These are phyloP conservation scores for Beris morrisii DNA, from an alignment of 2,888 invertebrate genomes.

Conservation along the genomic window DNA sequence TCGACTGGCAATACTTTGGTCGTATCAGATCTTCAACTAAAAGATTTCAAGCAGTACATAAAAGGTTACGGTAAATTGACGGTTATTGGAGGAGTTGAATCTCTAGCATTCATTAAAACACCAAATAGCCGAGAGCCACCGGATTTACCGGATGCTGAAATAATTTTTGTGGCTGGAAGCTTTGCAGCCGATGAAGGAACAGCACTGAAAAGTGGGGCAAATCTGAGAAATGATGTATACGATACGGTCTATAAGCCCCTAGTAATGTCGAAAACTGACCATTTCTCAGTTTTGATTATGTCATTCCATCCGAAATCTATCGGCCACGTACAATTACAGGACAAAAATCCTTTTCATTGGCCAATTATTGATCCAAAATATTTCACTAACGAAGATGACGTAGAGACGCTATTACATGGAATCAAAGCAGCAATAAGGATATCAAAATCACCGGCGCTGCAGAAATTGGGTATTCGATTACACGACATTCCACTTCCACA, in stretches of 20 bases:
- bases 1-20: constrained; percentile 47
- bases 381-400: constrained; percentile 66
- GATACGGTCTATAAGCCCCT: constrained; percentile 61
- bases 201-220: constrained; percentile 60
- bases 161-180: constrained; percentile 66
- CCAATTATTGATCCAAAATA: constrained; percentile 83
- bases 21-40: constrained; percentile 6
- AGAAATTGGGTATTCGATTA: constrained; percentile 59
- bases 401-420: constrained; percentile 63
- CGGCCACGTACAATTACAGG: constrained; percentile 66
- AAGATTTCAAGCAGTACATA: constrained; percentile 35
- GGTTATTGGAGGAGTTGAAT: constrained; percentile 68
- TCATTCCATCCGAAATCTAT: constrained; percentile 72
- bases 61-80: constrained; percentile 58
- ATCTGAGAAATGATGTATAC: constrained; percentile 61
- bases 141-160: constrained; percentile 68
- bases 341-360: constrained; percentile 72
- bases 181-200: constrained; percentile 64
- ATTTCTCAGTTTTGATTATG: constrained; percentile 67
- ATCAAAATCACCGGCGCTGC: constrained; percentile 62
- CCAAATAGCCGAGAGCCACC: constrained; percentile 60
- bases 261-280: constrained; percentile 59
- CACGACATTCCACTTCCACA: constrained; percentile 59
- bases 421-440: constrained; percentile 66
- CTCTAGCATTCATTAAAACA: constrained; percentile 67